phyloP scores from a whole-genome alignment of 2,888 invertebrate species.

The Anorthoa munda region DNA sequence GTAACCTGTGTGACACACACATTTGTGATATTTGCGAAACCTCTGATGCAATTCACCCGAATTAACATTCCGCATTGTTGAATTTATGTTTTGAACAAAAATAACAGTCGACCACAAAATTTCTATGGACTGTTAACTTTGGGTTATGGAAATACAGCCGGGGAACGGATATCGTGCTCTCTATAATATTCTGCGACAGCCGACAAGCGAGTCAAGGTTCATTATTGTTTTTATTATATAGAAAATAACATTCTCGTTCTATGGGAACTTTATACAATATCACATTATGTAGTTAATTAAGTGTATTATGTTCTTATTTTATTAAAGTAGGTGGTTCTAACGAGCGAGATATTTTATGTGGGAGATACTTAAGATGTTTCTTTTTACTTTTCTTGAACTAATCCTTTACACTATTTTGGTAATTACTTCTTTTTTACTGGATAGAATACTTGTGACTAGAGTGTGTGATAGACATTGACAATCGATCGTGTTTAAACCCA shows the following conservation, averaged over 20 bases:
- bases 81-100: slow-evolving; percentile 46
- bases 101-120: slow-evolving; percentile 32
- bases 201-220: slow-evolving; percentile 55
- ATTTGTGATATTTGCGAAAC: slow-evolving; percentile 28
- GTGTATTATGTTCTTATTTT: slow-evolving; percentile 5
- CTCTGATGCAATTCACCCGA: slow-evolving; percentile 32
- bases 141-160: slow-evolving; percentile 57
- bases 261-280: slow-evolving; percentile 44
- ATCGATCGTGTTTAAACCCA: not conserved
- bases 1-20: slow-evolving; percentile 23
- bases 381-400: not conserved
- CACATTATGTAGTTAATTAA: slow-evolving; percentile 27
- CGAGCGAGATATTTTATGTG: slow-evolving; percentile 20
- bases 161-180: slow-evolving; percentile 72
- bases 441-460: not conserved
- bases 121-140: slow-evolving; percentile 51
- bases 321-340: not conserved
- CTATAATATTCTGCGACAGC: slow-evolving; percentile 47
- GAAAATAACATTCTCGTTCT: slow-evolving; percentile 47
- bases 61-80: slow-evolving; percentile 49
- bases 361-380: not conserved
- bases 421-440: not conserved
- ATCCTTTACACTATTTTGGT: not conserved
- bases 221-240: slow-evolving; percentile 46
- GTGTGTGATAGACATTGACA: too few species aligned